Conservation (phyloP, 1,140 invertebrate genomes). For the Oryzaephilus surinamensis region DNA sequence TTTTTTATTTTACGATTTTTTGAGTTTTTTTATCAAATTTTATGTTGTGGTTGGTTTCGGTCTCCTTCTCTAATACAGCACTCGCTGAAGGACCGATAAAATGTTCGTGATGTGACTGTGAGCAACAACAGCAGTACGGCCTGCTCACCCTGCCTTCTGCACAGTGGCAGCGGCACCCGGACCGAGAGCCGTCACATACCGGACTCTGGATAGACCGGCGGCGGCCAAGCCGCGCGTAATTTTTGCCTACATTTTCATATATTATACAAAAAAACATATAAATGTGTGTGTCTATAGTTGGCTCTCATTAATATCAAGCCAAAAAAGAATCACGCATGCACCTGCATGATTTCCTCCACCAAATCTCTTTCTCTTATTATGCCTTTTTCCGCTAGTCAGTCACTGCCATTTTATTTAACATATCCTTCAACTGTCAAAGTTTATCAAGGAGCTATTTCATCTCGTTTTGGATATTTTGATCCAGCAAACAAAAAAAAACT, state of each 20-base stretch:
- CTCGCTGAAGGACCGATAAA: constrained; percentile 56
- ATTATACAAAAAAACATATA: not conserved
- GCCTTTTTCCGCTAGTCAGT: too few relatives aligned
- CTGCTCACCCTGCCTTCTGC: constrained; percentile 23
- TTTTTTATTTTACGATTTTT: not conserved
- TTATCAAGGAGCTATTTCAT: too few relatives aligned
- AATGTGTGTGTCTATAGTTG: too few relatives aligned
- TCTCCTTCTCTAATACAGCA: constrained; percentile 70
- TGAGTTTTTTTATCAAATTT: constrained; percentile 5
- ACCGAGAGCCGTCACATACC: constrained; percentile 19
- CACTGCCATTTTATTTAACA: too few relatives aligned
- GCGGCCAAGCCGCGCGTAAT: not conserved
- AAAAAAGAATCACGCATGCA: constrained; percentile 17
- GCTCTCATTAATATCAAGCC: too few relatives aligned
- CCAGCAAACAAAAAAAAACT: too few relatives aligned
- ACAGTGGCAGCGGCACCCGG: constrained; percentile 22
- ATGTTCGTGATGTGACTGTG: constrained; percentile 18
- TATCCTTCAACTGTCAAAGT: too few relatives aligned
- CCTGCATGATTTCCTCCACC: constrained; percentile 17
- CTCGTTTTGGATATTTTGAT: too few relatives aligned
- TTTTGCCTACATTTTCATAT: not conserved
- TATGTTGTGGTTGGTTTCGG: constrained; percentile 50
- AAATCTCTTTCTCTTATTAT: constrained; percentile 3
- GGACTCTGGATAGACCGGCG: constrained; percentile 19
- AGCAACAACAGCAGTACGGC: constrained; percentile 26